Base-by-base conservation (phyloP, 2,888 invertebrate species). In the Drosophila falleni region DNA sequence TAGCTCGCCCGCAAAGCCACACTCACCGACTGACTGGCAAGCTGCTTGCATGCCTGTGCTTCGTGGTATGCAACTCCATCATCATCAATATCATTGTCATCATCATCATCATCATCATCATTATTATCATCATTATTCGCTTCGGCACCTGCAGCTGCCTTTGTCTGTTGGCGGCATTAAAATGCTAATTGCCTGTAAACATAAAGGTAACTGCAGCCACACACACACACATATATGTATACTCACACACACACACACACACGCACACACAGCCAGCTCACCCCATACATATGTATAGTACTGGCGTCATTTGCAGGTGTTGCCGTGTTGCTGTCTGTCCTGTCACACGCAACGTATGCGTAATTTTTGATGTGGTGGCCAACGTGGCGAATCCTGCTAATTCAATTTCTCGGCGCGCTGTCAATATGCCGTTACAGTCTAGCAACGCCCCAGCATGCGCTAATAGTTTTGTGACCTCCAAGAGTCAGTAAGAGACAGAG, bases 101-200 rank as follows among this genome's bases (percentile, higher is more conserved):
- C 31, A 31, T 39, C 51, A 50, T 55, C 39, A 29, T 46, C 15
- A 58, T 41, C 55, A 56, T 50, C 51, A 64, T 41, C 47, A 37
- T 31, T 58, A 54, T 72, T 44, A 75, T 63, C 62, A 53, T 73
- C 31, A 56, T 76, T 64, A 78, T 67, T 62, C 83, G 83, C 80
- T 82, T 77, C 66, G 80, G 80, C 80, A 80, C 80, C 78, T 81
- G 81, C 81, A 83, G 80, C 55, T 75, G 80, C 81, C 81, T 82
- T 80, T 80, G 80, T 80, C 77, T 80, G 80, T 71, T 74, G 83
- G 74, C 71, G 70, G 81, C 83, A 85, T 85, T 83, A 82, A 83
- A 83, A 83, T 83, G 83, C 83, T 83, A 83, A 83, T 83, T 83
- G 83, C 82, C 86, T 83, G 83, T 83, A 81, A 83, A 83, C 82